These are phyloP conservation scores for Empidonax alnorum DNA, from an alignment of 2,113 vertebrate species.

Conservation along the genomic window DNA sequence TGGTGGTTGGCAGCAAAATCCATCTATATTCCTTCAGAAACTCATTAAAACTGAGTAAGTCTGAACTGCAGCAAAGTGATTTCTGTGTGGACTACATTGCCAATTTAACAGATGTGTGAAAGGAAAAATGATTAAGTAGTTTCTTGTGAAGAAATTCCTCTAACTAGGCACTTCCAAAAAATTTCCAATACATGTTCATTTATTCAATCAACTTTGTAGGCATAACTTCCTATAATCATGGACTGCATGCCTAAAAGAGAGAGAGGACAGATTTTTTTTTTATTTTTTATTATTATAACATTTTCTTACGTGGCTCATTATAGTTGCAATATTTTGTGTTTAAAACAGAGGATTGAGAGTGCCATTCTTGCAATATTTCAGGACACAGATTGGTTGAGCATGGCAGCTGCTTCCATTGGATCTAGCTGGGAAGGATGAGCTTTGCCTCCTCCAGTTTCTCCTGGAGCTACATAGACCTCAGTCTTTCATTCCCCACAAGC, in stretches of 20 bases:
- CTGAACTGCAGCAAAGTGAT: constrained; percentile 51
- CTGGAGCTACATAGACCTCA: neutral
- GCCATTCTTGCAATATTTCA: neutral
- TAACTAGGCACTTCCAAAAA: constrained; percentile 27
- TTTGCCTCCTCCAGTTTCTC: neutral
- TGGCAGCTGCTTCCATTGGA: neutral
- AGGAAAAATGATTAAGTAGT: constrained; percentile 61
- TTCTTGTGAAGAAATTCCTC: constrained; percentile 50
- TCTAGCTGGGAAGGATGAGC: neutral
- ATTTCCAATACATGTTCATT: neutral
- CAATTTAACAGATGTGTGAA: constrained; percentile 53
- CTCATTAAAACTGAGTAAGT: constrained; percentile 64
- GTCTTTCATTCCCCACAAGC: neutral
- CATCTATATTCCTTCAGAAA: constrained; percentile 54
- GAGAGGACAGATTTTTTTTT: neutral
- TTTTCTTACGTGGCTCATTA: neutral
- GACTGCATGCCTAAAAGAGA: neutral
- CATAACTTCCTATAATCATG: neutral
- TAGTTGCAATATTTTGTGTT: neutral
- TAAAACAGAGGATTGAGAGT: neutral
- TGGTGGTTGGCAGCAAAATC: constrained; percentile 57
- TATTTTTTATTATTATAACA: neutral
- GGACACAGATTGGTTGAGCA: neutral
- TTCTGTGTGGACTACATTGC: constrained; percentile 37
- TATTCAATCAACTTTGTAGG: constrained; percentile 38